Conservation (phyloP, 2,888 invertebrate genomes). For the Ophion costatus region DNA sequence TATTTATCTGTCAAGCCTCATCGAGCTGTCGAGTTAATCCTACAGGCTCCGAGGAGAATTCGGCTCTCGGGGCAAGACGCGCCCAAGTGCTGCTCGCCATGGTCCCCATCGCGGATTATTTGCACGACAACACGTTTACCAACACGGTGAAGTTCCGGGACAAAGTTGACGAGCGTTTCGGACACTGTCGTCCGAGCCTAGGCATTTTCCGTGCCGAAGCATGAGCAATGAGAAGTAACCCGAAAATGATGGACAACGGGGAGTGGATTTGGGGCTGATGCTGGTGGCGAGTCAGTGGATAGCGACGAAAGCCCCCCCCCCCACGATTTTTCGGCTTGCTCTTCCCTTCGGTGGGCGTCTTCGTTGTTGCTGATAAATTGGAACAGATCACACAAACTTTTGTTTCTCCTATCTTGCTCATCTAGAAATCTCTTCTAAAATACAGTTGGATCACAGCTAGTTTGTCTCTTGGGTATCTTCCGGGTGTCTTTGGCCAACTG, state of each 20-base stretch:
- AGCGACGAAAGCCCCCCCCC: neutral
- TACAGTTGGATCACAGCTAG: slow-evolving; percentile 34
- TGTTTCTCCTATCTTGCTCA: slow-evolving; percentile 71
- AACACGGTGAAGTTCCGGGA: neutral
- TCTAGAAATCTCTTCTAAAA: slow-evolving; percentile 43
- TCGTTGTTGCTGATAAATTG: slow-evolving; percentile 80
- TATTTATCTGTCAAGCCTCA: neutral
- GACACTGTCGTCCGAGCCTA: neutral
- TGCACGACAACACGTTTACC: neutral
- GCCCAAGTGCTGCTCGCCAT: neutral
- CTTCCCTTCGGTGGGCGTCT: slow-evolving; percentile 70
- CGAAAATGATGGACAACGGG: slow-evolving; percentile 37
- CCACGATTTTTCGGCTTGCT: neutral
- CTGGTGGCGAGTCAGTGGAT: neutral
- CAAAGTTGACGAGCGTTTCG: slow-evolving; percentile 6
- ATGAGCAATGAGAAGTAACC: slow-evolving; percentile 5
- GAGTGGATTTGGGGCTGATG: neutral
- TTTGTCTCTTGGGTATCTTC: slow-evolving; percentile 73
- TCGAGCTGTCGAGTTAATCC: neutral
- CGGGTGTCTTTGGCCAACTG: slow-evolving; percentile 80
- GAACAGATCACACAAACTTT: slow-evolving; percentile 77
- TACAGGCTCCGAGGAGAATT: neutral
- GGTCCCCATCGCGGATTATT: neutral
- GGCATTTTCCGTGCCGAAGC: slow-evolving; percentile 10
- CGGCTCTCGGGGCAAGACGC: neutral